Conservation (phyloP, 2,888 invertebrate species). For the Cryptus armator region DNA sequence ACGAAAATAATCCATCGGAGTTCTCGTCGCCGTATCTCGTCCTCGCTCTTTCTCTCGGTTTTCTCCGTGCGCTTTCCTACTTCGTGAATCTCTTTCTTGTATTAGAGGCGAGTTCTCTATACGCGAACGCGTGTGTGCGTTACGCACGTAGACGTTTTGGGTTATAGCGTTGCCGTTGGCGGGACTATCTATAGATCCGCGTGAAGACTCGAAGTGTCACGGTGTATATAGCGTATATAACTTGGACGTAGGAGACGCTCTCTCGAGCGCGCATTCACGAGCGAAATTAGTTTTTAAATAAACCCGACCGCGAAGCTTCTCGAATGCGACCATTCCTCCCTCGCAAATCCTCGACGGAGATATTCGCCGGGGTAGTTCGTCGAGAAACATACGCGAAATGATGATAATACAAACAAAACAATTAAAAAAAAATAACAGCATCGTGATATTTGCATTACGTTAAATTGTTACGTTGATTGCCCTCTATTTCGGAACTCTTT, state of each 20-base stretch:
- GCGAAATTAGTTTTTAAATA: constrained; percentile 69
- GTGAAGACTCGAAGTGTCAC: constrained; percentile 61
- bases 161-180: constrained; percentile 44
- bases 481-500: not conserved
- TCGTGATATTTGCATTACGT: not conserved
- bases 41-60: constrained; percentile 62
- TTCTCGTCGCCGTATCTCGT: constrained; percentile 57
- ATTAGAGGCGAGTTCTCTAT: constrained; percentile 29
- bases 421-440: not conserved
- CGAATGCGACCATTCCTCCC: constrained; percentile 21
- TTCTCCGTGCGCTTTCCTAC: constrained; percentile 62
- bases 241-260: constrained; percentile 42
- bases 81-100: constrained; percentile 46
- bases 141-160: not conserved
- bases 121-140: constrained; percentile 18
- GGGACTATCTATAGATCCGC: constrained; percentile 67
- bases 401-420: constrained; percentile 3
- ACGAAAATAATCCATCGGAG: constrained; percentile 69
- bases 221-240: constrained; percentile 37
- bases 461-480: not conserved
- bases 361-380: constrained; percentile 11
- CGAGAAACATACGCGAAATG: constrained; percentile 17
- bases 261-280: constrained; percentile 62
- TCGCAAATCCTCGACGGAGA: constrained; percentile 28
- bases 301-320: constrained; percentile 47